Evolutionary conservation across 2,888 invertebrate genomes (phyloP), one percentile per base, ranked within the genome.

Genomic region (Noctua fimbriata): DNA sequence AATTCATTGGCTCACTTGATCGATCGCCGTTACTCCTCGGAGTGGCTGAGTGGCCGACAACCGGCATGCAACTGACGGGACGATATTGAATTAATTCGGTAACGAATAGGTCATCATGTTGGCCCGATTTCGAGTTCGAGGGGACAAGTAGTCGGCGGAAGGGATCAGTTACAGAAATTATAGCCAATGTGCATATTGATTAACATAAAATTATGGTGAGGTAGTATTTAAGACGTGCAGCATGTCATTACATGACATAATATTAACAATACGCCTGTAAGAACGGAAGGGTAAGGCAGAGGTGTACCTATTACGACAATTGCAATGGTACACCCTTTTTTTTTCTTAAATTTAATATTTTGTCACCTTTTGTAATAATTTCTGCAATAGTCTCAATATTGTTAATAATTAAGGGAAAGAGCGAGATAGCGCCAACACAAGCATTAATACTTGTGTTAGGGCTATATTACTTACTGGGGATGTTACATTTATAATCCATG

Each of bases 21-120:
- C 83, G 84, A 76, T 83, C 52, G 52, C 36, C 16, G 49, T 41
- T 70, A 36, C 60, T 66, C 7, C 14, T 21, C 36, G 9, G 36
- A 36, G n/a, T 24, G 36, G 28, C 44, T 44, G 67, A 44, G 44
- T 67, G 44, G 52, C 36, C 41, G 44, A 49, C 83, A 18, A 21
- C 36, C n/a, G 55, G n/a, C 83, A 18, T 80, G 73, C 81, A 83
- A 58, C 41, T 70, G 58, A 80, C 60, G 67, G 81, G 32, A 73
- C 65, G 65, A 81, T 66, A 72, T 85, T 74, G 28, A 81, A 85
- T 84, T 69, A 82, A 76, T 84, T 67, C 49, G 49, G 66, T 66
- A 41, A 44, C 60, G 76, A 69, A 76, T 36, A 55, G 52, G 44
- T 65, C 67, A 44, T 66, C 67, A 16, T 21, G 55, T 32, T 28